A percentile compares a stretch with the other conserved stretches of the same genome.
These are phyloP conservation scores for Apostichopus japonicus DNA, from an alignment of 35 echinoderm and acorn worm genomes.

Conservation along the genomic window DNA sequence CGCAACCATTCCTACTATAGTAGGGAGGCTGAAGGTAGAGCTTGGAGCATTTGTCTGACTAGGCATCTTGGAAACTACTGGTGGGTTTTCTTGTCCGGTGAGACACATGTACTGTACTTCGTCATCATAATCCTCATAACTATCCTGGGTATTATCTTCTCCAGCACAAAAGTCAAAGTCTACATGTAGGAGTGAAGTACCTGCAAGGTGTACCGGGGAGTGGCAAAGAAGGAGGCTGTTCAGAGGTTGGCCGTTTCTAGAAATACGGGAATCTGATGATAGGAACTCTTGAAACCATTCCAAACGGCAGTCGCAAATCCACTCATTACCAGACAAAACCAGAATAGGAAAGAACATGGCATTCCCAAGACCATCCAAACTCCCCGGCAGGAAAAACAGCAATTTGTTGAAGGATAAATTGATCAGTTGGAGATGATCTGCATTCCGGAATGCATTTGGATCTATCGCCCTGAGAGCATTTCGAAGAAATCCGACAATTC, in stretches of 20 bases:
- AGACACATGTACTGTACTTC: background rate
- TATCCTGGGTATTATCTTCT: background rate
- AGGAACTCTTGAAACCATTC: conserved; percentile 29
- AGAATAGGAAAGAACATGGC: background rate
- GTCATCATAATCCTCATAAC: background rate
- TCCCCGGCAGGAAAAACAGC: background rate
- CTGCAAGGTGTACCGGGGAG: background rate
- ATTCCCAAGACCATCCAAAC: background rate
- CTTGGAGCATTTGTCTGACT: background rate
- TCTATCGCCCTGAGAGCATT: conserved; percentile 6
- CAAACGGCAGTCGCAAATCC: background rate
- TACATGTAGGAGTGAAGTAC: background rate
- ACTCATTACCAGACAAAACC: background rate
- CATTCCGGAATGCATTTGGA: background rate
- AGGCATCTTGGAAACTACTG: background rate
- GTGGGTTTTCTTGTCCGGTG: too few relatives aligned
- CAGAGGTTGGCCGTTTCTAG: background rate
- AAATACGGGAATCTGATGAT: background rate
- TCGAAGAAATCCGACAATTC: background rate
- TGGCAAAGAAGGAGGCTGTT: background rate
- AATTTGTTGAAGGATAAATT: background rate
- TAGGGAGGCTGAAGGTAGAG: too few relatives aligned
- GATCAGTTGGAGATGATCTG: background rate
- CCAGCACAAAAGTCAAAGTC: background rate
- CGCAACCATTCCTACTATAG: too few relatives aligned